Base-by-base conservation (phyloP, 2,888 invertebrate genomes). In the Agriopis leucophaearia region DNA sequence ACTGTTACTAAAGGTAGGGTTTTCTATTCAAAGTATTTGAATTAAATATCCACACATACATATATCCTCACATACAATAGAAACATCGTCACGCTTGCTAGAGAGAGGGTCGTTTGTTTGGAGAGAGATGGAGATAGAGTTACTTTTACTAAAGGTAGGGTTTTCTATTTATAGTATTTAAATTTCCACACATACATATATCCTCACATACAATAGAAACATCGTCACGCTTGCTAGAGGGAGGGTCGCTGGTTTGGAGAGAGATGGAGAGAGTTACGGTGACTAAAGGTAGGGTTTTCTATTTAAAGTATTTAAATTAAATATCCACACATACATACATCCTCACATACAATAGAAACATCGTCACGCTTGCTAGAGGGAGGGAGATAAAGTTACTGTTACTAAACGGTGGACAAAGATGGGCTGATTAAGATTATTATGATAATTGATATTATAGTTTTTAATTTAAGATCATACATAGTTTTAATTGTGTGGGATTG, bases 221-320 rank as follows among this genome's bases (percentile, higher is more conserved):
- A 90, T 92, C 0, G 86, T 91, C 0, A 78, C 85, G 0, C 65
- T 94, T 0, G 52, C 89, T 51, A 92, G 93, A 76, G 81, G 90
- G 0, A 79, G 91, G 44, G 81, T 93, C 0, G 88, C 81, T 2
- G 88, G 80, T 0, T 55, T 87, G 0, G 61, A 69, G 2, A 73
- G 73, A 6, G 77, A 63, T 4, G 73, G 44, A 0, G 78, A 55
- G 40, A 0, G 66, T 78, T 1, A 64, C 66, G 16, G 72, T 87
- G 8, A 78, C 77, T 52, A 91, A 27, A 27, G 27, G 27, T 27
- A 27, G 3, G 27, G 27, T 5, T 27, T 27, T 27, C n/a, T n/a
- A n/a, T n/a, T n/a, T n/a, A n/a, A n/a, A n/a, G n/a, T n/a, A n/a
- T n/a, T n/a, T n/a, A n/a, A n/a, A n/a, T n/a, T n/a, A n/a, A n/a